Base-by-base conservation (phyloP, 2,888 invertebrate species). In the Athalia rosae region DNA sequence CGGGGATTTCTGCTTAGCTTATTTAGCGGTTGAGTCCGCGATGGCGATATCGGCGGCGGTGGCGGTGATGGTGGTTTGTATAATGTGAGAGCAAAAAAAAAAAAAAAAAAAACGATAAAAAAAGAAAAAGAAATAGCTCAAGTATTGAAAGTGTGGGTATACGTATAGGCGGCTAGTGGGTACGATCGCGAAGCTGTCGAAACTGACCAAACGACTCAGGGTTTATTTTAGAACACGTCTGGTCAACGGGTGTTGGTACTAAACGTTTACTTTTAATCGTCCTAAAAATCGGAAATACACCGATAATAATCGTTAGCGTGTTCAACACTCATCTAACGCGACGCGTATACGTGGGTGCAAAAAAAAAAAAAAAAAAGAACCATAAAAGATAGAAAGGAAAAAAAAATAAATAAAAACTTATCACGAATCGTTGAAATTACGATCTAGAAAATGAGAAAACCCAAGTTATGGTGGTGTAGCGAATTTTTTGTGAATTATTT, bases 141-240 rank as follows among this genome's bases (percentile, higher is more conserved):
- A 28, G 28, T 28, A 28, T 28, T 28, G 28, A 28, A 28, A 28
- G 28, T 28, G 28, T 28, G 28, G 28, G 67, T 67, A 64, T 13
- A 59, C 7, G 64, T 63, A 63, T 64, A 64, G 63, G 63, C 8
- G 11, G 63, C 63, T 63, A 63, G n/a, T 4, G n/a, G 9, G 5
- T 45, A 45, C 4, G 4, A 64, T 56, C 53, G 53, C 69, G 71
- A 71, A 43, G 9, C 71, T 71, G 71, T 71, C 71, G 71, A 71
- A 71, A 45, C 71, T 71, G 56, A 45, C 71, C 58, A 71, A 58
- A 71, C 71, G 71, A 71, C 71, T 71, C 71, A 7, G 41, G 71
- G 71, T 58, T 71, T 71, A 71, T 71, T 71, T 71, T 71, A 71
- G 71, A 71, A 67, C 28, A 28, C 28, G 53, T 28, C 48, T 59